Base-by-base conservation (phyloP, 2,888 invertebrate species). In the Plagodis dolabraria region DNA sequence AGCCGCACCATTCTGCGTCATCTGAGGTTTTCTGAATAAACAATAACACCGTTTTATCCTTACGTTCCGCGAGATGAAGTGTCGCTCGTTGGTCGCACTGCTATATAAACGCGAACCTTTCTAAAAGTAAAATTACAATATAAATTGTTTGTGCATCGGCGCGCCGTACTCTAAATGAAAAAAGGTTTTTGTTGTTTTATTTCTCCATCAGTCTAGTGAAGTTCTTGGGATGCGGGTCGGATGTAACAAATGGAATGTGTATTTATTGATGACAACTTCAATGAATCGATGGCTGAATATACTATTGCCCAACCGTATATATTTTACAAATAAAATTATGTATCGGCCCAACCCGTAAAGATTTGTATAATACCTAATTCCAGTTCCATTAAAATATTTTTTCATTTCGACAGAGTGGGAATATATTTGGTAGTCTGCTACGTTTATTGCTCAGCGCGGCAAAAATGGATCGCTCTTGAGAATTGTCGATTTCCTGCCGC, bases 1-100 rank as follows among this genome's bases (percentile, higher is more conserved):
- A 58, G 58, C 58, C 45, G 5, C 44, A 5, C 63, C 54, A 51
- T 59, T 71, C 59, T 62, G 59, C 61, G 54, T 70, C 66, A 72
- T 69, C 61, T 58, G 47, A 56, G 59, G 55, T 60, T 62, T 66
- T 57, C 62, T 51, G 60, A 53, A 68, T 72, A 63, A 75, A 50
- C 22, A 55, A 64, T 53, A 34, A 43, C 53, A 43, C 44, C 6
- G 51, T 11, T 57, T 53, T 48, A 44, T 54, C 50, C 40, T 33
- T 34, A 45, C 9, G 35, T 4, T 43, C 38, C 12, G n/a, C n/a
- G 54, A 51, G 54, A 47, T 36, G 33, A 35, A 12, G 35, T 50
- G 22, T 12, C 33, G 38, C 8, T n/a, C 42, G 8, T 12, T 12
- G 53, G 6, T 7, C 35, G 7, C 35, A 9, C 38, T 38, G 38